A percentile compares a stretch with the other conserved stretches of the same genome.
Evolutionary conservation across 37 sponge, comb jelly and placozoan genomes (phyloP).

Genomic region (Agelas oroides): DNA sequence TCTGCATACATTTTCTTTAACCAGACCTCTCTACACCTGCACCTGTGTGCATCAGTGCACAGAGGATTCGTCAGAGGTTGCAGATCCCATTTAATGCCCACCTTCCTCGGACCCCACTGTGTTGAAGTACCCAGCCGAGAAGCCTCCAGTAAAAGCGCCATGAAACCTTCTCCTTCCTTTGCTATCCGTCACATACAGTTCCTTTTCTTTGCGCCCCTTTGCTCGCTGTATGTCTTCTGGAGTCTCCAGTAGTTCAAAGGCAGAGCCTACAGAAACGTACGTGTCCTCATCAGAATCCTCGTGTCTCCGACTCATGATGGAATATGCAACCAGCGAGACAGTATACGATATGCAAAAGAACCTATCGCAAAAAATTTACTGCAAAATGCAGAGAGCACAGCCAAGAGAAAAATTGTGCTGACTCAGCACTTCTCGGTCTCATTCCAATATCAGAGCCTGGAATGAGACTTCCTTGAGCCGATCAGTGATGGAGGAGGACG

Average conservation of each 20-base stretch:
- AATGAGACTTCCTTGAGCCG: too few relatives aligned
- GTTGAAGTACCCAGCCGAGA: conserved; percentile 97
- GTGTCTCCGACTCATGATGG: conserved; percentile 39
- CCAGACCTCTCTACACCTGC: too few relatives aligned
- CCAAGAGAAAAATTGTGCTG: too few relatives aligned
- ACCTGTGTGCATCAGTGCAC: too few relatives aligned
- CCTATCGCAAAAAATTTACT: too few relatives aligned
- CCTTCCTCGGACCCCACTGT: conserved; percentile 97
- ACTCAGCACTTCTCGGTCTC: background rate
- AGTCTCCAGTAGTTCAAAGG: conserved; percentile 81
- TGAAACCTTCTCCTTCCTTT: conserved; percentile 93
- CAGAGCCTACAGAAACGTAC: conserved; percentile 79
- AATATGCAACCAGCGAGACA: too few relatives aligned
- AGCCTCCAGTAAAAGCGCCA: conserved; percentile 99
- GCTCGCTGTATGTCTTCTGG: conserved; percentile 67
- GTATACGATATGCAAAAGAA: too few relatives aligned
- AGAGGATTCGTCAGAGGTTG: too few relatives aligned
- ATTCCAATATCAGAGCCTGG: background rate
- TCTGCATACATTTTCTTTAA: too few relatives aligned
- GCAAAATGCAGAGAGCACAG: too few relatives aligned
- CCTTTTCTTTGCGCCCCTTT: conserved; percentile 60
- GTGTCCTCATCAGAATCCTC: conserved; percentile 68
- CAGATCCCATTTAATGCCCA: background rate
- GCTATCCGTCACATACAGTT: conserved; percentile 79
- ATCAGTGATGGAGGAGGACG: conserved; percentile 49